Percentiles rank a stretch among this genome's conserved stretches.
phyloP scores from a whole-genome alignment of 2,113 vertebrate genomes.

The Odontesthes bonariensis region DNA sequence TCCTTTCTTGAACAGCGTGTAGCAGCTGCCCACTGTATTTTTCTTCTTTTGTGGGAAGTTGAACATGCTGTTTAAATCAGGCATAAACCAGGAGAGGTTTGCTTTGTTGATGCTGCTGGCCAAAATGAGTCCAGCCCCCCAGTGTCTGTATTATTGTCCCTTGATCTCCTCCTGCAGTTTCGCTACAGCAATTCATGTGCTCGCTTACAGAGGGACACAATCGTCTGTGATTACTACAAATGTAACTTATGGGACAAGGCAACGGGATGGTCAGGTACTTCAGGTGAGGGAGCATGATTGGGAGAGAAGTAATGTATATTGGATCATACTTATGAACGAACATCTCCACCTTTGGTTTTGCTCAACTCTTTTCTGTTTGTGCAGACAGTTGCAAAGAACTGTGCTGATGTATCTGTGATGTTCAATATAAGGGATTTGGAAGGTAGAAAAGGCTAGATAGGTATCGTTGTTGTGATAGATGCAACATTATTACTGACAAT shows the following conservation, averaged over 20 bases:
- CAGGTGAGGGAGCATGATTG: neutral
- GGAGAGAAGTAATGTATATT: too few species aligned
- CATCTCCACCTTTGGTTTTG: too few species aligned
- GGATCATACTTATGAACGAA: too few species aligned
- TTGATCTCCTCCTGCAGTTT: neutral
- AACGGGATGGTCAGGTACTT: neutral
- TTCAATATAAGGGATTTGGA: too few species aligned
- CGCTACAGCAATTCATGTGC: neutral
- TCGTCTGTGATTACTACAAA: neutral
- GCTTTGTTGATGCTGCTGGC: too few species aligned
- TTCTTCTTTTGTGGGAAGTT: neutral
- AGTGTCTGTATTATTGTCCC: neutral
- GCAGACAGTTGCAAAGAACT: neutral
- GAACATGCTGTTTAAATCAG: neutral
- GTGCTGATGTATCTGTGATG: neutral
- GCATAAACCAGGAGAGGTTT: neutral
- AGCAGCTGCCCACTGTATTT: neutral
- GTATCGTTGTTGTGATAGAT: too few species aligned
- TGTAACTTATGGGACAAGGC: neutral
- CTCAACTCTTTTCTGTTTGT: neutral
- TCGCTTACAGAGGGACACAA: neutral
- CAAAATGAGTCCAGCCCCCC: neutral
- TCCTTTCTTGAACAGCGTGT: neutral
- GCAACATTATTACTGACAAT: neutral
- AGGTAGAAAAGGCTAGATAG: too few species aligned